Conservation (phyloP, 1,140 invertebrate species). For the Drosophila gunungcola region DNA sequence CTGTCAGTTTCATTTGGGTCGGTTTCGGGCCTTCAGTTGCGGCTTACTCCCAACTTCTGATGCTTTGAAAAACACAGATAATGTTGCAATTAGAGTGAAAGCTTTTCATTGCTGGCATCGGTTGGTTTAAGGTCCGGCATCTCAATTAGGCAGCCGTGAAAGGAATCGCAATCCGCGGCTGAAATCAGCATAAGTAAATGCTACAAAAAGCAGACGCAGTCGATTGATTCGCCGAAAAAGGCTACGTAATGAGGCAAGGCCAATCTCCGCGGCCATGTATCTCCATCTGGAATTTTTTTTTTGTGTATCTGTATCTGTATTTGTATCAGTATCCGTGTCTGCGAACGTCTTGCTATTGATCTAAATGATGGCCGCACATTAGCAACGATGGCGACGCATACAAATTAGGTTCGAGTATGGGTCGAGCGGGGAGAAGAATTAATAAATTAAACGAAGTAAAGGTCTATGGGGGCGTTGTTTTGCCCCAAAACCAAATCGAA, state of each 20-base stretch:
- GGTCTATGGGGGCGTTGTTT: constrained; percentile 37
- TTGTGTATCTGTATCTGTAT: too few relatives aligned
- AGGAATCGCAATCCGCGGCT: constrained; percentile 25
- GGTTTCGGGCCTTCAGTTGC: constrained; percentile 28
- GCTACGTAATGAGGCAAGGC: constrained; percentile 42
- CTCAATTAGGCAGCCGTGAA: constrained; percentile 65
- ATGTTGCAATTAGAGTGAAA: constrained; percentile 77
- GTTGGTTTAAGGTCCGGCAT: constrained; percentile 37
- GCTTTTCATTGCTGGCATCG: constrained; percentile 50
- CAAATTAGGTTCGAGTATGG: constrained; percentile 61
- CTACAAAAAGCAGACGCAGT: constrained; percentile 34
- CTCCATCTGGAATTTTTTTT: constrained; percentile 27
- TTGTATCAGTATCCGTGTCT: constrained; percentile 33
- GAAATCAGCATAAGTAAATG: constrained; percentile 78
- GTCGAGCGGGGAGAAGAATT: constrained; percentile 58
- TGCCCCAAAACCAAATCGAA: constrained; percentile 2
- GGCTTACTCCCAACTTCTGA: constrained; percentile 24
- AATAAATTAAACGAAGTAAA: constrained; percentile 77
- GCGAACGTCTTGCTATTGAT: constrained; percentile 61
- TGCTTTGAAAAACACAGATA: constrained; percentile 51
- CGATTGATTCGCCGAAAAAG: constrained; percentile 66
- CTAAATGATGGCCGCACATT: constrained; percentile 80
- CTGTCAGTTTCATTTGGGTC: constrained; percentile 60
- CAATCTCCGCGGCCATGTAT: constrained; percentile 30
- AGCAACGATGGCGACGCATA: constrained; percentile 74